phyloP scores from a whole-genome alignment of 2,888 invertebrate genomes.

The Sphinx pinastri region DNA sequence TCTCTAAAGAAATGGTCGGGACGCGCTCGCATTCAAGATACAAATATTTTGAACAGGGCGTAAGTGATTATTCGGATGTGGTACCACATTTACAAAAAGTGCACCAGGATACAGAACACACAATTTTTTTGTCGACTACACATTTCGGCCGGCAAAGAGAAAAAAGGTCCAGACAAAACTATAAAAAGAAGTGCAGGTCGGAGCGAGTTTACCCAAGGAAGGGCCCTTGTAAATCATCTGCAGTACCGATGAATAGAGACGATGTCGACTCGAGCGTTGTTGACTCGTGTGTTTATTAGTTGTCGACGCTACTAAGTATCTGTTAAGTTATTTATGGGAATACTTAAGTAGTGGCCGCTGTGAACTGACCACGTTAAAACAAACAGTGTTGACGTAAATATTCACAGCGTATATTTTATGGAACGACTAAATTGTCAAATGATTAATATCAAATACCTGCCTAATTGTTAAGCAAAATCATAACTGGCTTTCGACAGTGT shows the following conservation, averaged over 20 bases:
- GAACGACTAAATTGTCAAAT: slow-evolving; percentile 30
- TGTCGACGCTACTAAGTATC: slow-evolving; percentile 77
- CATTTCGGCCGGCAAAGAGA: slow-evolving; percentile 77
- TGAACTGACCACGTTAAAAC: slow-evolving; percentile 42
- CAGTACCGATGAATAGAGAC: slow-evolving; percentile 74
- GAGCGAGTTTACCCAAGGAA: slow-evolving; percentile 81
- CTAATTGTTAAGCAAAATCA: slow-evolving; percentile 28
- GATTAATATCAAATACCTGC: slow-evolving; percentile 25
- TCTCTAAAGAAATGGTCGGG: slow-evolving; percentile 69
- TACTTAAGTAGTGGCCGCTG: slow-evolving; percentile 58
- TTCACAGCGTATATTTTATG: slow-evolving; percentile 26
- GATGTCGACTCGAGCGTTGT: slow-evolving; percentile 73
- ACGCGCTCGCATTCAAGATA: slow-evolving; percentile 70
- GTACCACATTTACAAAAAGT: slow-evolving; percentile 80
- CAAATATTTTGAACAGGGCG: slow-evolving; percentile 81
- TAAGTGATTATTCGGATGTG: slow-evolving; percentile 84
- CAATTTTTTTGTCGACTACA: slow-evolving; percentile 75
- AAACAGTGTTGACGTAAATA: slow-evolving; percentile 33
- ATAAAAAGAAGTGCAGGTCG: slow-evolving; percentile 81
- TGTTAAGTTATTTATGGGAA: slow-evolving; percentile 73
- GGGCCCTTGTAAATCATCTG: slow-evolving; percentile 84
- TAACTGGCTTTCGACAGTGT: slow-evolving; percentile 33
- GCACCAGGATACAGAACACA: slow-evolving; percentile 80
- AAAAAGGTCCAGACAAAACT: slow-evolving; percentile 78
- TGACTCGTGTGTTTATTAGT: slow-evolving; percentile 80